These are phyloP conservation scores for Aphelinus atriplicis DNA, from an alignment of 1,140 invertebrate genomes.

Conservation along the genomic window DNA sequence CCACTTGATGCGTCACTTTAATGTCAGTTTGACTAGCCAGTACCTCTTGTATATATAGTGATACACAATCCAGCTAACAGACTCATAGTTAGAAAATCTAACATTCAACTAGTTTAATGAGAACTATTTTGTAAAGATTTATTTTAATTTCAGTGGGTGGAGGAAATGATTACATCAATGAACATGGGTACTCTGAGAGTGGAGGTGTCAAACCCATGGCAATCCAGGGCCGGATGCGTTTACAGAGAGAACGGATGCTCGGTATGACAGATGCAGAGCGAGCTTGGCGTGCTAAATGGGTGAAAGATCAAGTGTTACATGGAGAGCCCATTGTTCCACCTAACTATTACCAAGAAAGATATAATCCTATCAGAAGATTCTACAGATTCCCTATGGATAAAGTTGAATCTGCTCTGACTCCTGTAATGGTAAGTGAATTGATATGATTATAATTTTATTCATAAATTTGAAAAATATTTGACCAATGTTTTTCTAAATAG, in stretches of 20 bases:
- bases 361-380: conserved; percentile 81
- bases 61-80: no score
- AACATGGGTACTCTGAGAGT: conserved; percentile 60
- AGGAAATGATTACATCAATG: not conserved
- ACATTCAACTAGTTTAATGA: no score
- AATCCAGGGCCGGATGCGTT: conserved; percentile 77
- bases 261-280: conserved; percentile 88
- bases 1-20: no score
- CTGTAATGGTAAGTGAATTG: conserved; percentile 69
- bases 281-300: conserved; percentile 82
- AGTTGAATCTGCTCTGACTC: conserved; percentile 68
- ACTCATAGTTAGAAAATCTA: no score
- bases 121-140: not conserved
- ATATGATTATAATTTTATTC: not conserved
- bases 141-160: conserved; percentile 29
- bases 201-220: conserved; percentile 75
- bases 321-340: conserved; percentile 76
- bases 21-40: no score
- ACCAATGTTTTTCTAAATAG: no score
- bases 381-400: conserved; percentile 78
- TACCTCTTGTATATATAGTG: no score
- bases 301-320: conserved; percentile 82
- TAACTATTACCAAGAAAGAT: conserved; percentile 71
- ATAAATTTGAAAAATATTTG: not conserved
- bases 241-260: conserved; percentile 79